Base-by-base conservation (phyloP, 2,888 invertebrate species). In the Itoplectis maculator region DNA sequence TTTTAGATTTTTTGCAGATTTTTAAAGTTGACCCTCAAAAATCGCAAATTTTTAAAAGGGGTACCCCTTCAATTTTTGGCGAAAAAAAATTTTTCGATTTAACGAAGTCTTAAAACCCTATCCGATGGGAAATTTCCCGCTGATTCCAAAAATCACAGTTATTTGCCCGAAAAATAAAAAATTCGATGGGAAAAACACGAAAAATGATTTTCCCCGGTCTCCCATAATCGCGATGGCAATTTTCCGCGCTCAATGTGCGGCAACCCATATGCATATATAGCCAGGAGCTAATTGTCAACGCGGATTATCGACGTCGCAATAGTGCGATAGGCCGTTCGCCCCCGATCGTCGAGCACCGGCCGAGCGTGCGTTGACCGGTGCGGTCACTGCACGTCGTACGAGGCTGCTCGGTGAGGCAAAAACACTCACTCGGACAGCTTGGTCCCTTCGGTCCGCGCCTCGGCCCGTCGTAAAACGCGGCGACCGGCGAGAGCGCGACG, bases 331-430 rank as follows among this genome's bases (percentile, higher is more conserved):
- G 11, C 18, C n/a, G 61, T 61, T n/a, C n/a, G n/a, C 40, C 6
- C 35, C 15, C 8, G 61, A 61, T 61, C 61, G 40, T 61, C 18
- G 37, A 61, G 37, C 56, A 59, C 56, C 15, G 35, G 35, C 56
- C 35, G 13, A 51, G 54, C 20, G 59, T 72, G 18, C 29, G 42
- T 9, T 47, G 45, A 65, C 45, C 61, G 18, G 61, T 63, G 40
- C 40, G 40, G 37, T 40, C 18, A 74, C 74, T 47, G 68, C 42
- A n/a, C 69, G 51, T 54, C 69, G 82, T 77, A n/a, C n/a, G n/a
- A n/a, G n/a, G n/a, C n/a, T n/a, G n/a, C 74, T 74, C 79, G 75
- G 70, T 69, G n/a, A 79, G 79, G 66, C 56, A 74, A 82, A 69
- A 82, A 69, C 76, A 59, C 40, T n/a, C n/a, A n/a, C n/a, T n/a